These are phyloP conservation scores for Drosophila parvula DNA, from an alignment of 1,140 invertebrate species.

Conservation along the genomic window DNA sequence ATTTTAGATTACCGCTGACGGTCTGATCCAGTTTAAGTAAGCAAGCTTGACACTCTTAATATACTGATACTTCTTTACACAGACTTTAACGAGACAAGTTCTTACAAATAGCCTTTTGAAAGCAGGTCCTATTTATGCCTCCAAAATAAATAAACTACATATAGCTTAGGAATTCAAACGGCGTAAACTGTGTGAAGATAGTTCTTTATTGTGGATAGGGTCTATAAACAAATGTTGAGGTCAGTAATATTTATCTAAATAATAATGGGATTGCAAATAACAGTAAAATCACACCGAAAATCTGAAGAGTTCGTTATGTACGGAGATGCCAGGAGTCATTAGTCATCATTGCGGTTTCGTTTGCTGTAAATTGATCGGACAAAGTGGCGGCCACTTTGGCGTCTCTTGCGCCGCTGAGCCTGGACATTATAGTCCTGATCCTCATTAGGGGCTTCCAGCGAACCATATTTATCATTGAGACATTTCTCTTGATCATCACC, in stretches of 20 bases:
- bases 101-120: too few species aligned
- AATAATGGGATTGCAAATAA: background rate
- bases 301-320: conserved; percentile 1
- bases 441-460: conserved; percentile 6
- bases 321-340: background rate
- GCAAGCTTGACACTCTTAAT: too few species aligned
- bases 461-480: conserved; percentile 2
- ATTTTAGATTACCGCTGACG: too few species aligned
- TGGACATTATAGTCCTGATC: conserved; percentile 36
- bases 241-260: background rate
- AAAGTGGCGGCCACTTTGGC: conserved; percentile 34
- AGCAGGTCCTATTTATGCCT: too few species aligned
- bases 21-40: too few species aligned
- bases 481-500: conserved; percentile 53
- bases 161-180: background rate
- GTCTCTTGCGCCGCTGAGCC: conserved; percentile 43
- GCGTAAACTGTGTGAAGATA: background rate
- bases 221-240: conserved; percentile 19
- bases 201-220: conserved; percentile 10
- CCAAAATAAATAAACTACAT: background rate
- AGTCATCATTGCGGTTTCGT: conserved; percentile 10
- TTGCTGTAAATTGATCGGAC: conserved; percentile 61
- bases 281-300: conserved; percentile 17
- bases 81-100: too few species aligned
- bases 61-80: too few species aligned